Base-by-base conservation (phyloP, 2,113 vertebrate species). In the Emydura subglobosa region DNA sequence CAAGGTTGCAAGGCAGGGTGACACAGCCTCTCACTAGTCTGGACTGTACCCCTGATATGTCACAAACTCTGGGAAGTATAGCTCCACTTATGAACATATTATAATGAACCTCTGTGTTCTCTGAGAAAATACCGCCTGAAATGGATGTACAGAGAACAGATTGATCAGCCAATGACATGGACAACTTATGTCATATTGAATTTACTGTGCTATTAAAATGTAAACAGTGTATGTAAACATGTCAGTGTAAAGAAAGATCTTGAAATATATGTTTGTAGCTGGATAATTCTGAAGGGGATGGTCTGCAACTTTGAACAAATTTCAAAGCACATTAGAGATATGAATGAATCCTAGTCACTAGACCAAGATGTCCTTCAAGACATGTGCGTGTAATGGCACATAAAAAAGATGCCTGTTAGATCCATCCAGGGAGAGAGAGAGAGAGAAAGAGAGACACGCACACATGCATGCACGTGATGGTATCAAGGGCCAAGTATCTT, bases 201-300 rank as follows among this genome's bases (percentile, higher is more conserved):
- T 10, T 44, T 27, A 6, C 50, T 44, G 31, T 68, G 14, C 21
- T 12, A 55, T 25, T n/a, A 61, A 87, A 76, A 79, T 22, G 29
- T 65, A 25, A 93, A 82, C 0, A 1, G 10, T 1, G 0, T 83
- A 51, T 13, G 16, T 53, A 53, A 51, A 53, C 51, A 53, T 53
- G 16, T 53, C 13, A 53, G 16, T 53, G 51, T 53, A 53, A 51
- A 17, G n/a, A 27, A 65, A 65, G 50, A 89, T n/a, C 31, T 72
- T 47, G 59, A 42, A 1, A 31, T 0, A 2, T 10, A 34, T 51
- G 84, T 82, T 51, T 88, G 68, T 31, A 72, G 59, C 19, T 57
- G 74, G 80, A 82, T 57, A 54, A 22, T 68, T 79, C 72, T 49
- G 53, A 79, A 84, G 54, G 31, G 29, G 80, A 59, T 10, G 92